Percentiles rank a stretch among this genome's conserved stretches.
These are phyloP conservation scores for Premnoplex brunnescens DNA, from an alignment of 2,797 vertebrate species.

Conservation along the genomic window DNA sequence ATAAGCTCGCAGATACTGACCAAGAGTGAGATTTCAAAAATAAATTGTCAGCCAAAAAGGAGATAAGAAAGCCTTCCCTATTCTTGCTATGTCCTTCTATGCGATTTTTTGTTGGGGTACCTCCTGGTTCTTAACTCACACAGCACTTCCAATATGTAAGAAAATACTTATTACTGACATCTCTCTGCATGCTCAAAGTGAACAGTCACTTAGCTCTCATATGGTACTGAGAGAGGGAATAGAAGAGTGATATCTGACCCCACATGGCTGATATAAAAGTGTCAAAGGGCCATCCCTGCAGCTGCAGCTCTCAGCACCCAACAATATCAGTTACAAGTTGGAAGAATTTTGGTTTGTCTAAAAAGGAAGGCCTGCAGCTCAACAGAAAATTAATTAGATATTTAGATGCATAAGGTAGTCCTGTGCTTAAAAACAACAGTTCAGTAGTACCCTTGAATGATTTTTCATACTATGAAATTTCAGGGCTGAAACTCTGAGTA, in stretches of 20 bases:
- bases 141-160: neutral
- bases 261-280: neutral
- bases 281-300: neutral
- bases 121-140: neutral
- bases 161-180: neutral
- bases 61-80: neutral
- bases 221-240: neutral
- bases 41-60: neutral
- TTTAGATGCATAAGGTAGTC: neutral
- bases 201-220: neutral
- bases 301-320: neutral
- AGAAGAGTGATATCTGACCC: rapidly evolving
- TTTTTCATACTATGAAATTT: neutral
- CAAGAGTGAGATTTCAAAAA: neutral
- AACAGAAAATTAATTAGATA: neutral
- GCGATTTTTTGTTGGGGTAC: neutral
- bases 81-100: neutral
- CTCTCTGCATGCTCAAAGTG: no score
- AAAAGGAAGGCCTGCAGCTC: neutral
- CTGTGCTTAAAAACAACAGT: neutral
- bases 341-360: neutral
- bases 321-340: neutral
- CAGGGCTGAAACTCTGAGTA: neutral
- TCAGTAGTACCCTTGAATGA: neutral
- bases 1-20: neutral